Conservation (phyloP, 2,113 vertebrate genomes). For the Tautogolabrus adspersus region DNA sequence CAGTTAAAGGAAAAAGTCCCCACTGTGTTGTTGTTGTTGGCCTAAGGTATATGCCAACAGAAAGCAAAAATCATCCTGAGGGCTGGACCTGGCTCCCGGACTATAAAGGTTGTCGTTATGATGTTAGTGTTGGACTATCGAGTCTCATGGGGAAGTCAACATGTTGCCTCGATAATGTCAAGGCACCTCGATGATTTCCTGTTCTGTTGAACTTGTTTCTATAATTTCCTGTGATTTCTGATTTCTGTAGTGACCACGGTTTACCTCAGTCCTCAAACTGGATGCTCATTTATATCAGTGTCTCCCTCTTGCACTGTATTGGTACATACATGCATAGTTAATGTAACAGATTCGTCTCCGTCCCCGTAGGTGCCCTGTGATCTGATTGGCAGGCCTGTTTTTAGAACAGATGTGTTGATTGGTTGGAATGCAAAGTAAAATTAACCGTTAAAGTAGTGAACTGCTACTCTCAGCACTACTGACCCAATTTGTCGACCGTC, state of each 20-base stretch:
- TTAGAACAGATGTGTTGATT: constrained; percentile 29
- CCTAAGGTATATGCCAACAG: too few relatives aligned
- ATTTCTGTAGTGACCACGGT: too few relatives aligned
- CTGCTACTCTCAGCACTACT: constrained; percentile 28
- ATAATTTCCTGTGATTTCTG: too few relatives aligned
- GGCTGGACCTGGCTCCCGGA: too few relatives aligned
- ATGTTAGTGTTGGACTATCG: too few relatives aligned
- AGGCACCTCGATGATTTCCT: background rate
- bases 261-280: too few relatives aligned
- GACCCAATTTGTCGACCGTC: constrained; percentile 29
- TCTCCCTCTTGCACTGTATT: too few relatives aligned
- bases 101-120: too few relatives aligned
- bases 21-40: background rate
- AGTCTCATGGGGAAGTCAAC: background rate
- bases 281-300: too few relatives aligned
- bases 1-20: too few relatives aligned
- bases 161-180: background rate
- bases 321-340: too few relatives aligned
- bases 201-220: background rate
- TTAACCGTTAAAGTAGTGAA: constrained; percentile 13
- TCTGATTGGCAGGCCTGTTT: background rate
- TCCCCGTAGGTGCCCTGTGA: background rate
- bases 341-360: background rate
- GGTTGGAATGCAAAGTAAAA: constrained; percentile 14
- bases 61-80: too few relatives aligned